A percentile compares a stretch with the other conserved stretches of the same genome.
These are phyloP conservation scores for Eupithecia pulchellata DNA, from an alignment of 2,888 invertebrate species.

Conservation along the genomic window DNA sequence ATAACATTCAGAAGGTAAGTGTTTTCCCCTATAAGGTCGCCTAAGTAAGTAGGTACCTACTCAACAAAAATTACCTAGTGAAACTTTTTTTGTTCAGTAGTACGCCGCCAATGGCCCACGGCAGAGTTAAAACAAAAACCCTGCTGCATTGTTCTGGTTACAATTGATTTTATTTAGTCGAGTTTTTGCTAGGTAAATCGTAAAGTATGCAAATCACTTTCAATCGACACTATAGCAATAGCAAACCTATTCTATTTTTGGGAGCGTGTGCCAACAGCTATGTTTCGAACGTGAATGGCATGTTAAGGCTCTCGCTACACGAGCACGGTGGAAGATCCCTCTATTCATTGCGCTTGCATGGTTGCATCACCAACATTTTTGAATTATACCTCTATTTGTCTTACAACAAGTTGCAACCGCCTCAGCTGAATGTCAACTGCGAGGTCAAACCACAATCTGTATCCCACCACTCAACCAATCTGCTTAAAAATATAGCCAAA, in stretches of 20 bases:
- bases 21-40: slow-evolving; percentile 51
- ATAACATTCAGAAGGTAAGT: slow-evolving; percentile 64
- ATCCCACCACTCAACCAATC: slow-evolving; percentile 40
- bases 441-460: slow-evolving; percentile 56
- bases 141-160: slow-evolving; percentile 20
- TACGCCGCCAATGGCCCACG: not conserved
- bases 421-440: slow-evolving; percentile 72
- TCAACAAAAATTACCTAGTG: no score
- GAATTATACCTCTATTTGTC: slow-evolving; percentile 64
- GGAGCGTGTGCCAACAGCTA: slow-evolving; percentile 54
- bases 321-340: slow-evolving; percentile 63
- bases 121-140: slow-evolving; percentile 9
- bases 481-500: slow-evolving; percentile 39
- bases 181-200: slow-evolving; percentile 31
- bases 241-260: slow-evolving; percentile 39
- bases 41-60: slow-evolving; percentile 20
- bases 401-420: slow-evolving; percentile 60
- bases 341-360: slow-evolving; percentile 50
- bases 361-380: slow-evolving; percentile 71
- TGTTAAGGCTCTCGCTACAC: slow-evolving; percentile 45
- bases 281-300: slow-evolving; percentile 63
- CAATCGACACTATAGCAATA: slow-evolving; percentile 37
- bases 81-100: slow-evolving; percentile 38
- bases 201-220: slow-evolving; percentile 35
- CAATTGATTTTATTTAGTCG: slow-evolving; percentile 29